Evolutionary conservation across 2,797 vertebrate species (phyloP).

Genomic region (Coendou prehensilis): DNA sequence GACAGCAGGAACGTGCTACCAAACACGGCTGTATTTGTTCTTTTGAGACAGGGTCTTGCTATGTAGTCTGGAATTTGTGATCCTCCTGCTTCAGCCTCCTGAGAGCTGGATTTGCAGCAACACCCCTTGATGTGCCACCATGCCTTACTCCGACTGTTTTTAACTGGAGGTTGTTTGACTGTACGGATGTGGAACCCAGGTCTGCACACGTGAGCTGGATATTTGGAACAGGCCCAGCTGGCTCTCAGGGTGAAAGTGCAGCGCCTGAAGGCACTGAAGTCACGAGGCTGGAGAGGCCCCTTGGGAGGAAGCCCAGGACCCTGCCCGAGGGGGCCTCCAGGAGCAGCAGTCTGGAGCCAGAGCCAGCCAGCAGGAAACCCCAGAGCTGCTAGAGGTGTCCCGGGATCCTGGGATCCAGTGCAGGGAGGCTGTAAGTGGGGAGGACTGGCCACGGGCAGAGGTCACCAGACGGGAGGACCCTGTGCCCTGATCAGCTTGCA

Average conservation of each 20-base stretch:
- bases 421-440: background rate
- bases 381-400: too few relatives aligned
- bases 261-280: rapidly evolving
- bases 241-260: rapidly evolving
- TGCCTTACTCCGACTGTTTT: background rate
- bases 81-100: background rate
- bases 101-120: background rate
- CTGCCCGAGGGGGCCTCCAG: rapidly evolving
- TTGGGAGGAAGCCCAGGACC: background rate
- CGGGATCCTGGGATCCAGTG: background rate
- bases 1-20: background rate
- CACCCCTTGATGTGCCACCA: background rate
- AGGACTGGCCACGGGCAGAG: background rate
- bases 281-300: rapidly evolving
- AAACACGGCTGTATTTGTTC: background rate
- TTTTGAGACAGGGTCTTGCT: background rate
- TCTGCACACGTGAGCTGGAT: rapidly evolving
- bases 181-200: too few relatives aligned
- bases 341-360: background rate
- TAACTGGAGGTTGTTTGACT: background rate
- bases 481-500: background rate
- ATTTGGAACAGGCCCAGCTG: rapidly evolving
- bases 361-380: background rate
- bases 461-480: background rate
- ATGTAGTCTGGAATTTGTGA: background rate